Evolutionary conservation across 37 sponge, comb jelly and placozoan species (phyloP).

Genomic region (Spongia lamella): DNA sequence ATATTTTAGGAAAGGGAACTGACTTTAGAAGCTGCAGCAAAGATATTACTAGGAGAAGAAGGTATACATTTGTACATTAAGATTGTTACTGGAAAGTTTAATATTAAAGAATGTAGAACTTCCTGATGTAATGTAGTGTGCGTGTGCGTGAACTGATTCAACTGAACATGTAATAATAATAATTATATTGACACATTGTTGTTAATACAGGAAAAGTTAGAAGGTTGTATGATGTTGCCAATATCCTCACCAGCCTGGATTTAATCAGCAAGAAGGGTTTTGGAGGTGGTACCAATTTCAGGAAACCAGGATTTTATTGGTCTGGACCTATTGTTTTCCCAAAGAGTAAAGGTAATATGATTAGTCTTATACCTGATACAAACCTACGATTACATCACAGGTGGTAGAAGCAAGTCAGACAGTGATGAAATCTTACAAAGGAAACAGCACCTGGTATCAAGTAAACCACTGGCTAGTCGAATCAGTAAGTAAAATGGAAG

Average conservation of each 20-base stretch:
- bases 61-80: too few relatives aligned
- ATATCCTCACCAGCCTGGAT: conserved; percentile 79
- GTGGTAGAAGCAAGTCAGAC: too few relatives aligned
- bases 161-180: not conserved
- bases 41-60: too few relatives aligned
- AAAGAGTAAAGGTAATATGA: not conserved
- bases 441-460: too few relatives aligned
- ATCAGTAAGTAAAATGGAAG: too few relatives aligned
- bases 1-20: too few relatives aligned
- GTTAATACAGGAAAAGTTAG: conserved; percentile 76
- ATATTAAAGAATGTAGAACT: too few relatives aligned
- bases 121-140: not conserved
- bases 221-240: conserved; percentile 92
- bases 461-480: too few relatives aligned
- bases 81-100: too few relatives aligned
- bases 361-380: too few relatives aligned
- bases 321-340: conserved; percentile 55
- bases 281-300: conserved; percentile 64
- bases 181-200: not conserved
- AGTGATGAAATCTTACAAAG: too few relatives aligned
- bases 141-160: not conserved
- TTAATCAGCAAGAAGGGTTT: conserved; percentile 79
- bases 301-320: conserved; percentile 85
- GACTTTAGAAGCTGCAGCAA: too few relatives aligned
- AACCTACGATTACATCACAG: not conserved